These are phyloP conservation scores for Atlantisia rogersi DNA, from an alignment of 2,113 vertebrate species.

Conservation along the genomic window DNA sequence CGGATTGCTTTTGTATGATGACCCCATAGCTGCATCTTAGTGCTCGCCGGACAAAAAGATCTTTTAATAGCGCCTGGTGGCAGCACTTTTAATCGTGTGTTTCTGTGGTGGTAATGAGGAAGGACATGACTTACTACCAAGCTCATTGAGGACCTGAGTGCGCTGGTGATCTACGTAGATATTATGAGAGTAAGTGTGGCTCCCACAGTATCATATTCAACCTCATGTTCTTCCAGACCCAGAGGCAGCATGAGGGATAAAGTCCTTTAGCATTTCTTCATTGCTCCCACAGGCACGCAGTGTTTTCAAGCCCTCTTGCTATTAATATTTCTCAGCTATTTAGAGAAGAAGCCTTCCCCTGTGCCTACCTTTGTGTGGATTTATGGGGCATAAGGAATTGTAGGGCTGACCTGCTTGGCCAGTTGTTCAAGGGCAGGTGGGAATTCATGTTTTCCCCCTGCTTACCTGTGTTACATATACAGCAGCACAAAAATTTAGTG, in stretches of 20 bases:
- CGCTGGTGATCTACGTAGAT: neutral
- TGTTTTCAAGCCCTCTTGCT: neutral
- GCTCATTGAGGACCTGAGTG: fast-evolving
- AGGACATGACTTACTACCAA: neutral
- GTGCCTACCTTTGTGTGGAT: neutral
- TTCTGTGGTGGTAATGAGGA: slow-evolving; percentile 1
- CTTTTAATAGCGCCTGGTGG: neutral
- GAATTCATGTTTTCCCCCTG: neutral
- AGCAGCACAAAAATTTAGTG: neutral
- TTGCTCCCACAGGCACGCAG: neutral
- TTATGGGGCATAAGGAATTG: neutral
- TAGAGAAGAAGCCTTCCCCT: neutral
- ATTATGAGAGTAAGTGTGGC: neutral
- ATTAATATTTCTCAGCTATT: neutral
- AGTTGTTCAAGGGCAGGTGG: neutral
- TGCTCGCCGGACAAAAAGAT: neutral
- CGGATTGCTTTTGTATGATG: slow-evolving; percentile 19
- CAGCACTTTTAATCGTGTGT: neutral
- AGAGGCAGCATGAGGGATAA: neutral
- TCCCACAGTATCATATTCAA: neutral
- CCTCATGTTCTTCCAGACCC: neutral
- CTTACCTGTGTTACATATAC: neutral
- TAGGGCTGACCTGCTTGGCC: neutral
- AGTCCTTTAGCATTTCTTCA: neutral
- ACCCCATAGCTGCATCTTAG: neutral